Percentiles rank a stretch among this genome's conserved stretches.
Conservation (phyloP, 2,888 invertebrate species). For the Allacma fusca region DNA sequence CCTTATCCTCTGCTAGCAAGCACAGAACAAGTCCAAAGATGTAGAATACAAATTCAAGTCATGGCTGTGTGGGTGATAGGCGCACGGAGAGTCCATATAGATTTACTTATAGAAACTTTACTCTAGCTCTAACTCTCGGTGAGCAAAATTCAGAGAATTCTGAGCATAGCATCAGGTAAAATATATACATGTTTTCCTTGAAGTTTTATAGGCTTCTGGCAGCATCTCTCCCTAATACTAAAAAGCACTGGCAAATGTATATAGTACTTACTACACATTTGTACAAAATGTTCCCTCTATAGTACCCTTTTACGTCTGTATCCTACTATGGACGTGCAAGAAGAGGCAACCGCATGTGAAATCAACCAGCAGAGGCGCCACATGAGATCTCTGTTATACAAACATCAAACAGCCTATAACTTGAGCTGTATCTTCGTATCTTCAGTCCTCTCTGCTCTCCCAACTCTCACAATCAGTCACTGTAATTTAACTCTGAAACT, state of each 20-base stretch:
- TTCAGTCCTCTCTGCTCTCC: too few relatives aligned
- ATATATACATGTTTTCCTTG: not conserved
- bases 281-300: too few relatives aligned
- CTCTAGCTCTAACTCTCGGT: not conserved
- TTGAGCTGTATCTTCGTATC: too few relatives aligned
- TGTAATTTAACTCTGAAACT: too few relatives aligned
- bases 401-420: not conserved
- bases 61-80: too few relatives aligned
- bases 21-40: not conserved
- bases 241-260: not conserved
- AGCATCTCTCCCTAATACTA: too few relatives aligned
- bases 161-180: not conserved
- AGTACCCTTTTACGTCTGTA: too few relatives aligned
- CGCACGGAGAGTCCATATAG: too few relatives aligned
- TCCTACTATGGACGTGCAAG: too few relatives aligned
- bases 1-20: conserved; percentile 7
- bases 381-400: not conserved
- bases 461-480: too few relatives aligned
- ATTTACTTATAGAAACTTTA: too few relatives aligned
- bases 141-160: conserved; percentile 16
- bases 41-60: not conserved
- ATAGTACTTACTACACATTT: too few relatives aligned
- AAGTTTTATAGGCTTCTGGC: not conserved
- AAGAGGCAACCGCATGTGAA: not conserved
- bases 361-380: not conserved